phyloP scores from a whole-genome alignment of 2,113 vertebrate genomes.

The Herpailurus yagouaroundi region DNA sequence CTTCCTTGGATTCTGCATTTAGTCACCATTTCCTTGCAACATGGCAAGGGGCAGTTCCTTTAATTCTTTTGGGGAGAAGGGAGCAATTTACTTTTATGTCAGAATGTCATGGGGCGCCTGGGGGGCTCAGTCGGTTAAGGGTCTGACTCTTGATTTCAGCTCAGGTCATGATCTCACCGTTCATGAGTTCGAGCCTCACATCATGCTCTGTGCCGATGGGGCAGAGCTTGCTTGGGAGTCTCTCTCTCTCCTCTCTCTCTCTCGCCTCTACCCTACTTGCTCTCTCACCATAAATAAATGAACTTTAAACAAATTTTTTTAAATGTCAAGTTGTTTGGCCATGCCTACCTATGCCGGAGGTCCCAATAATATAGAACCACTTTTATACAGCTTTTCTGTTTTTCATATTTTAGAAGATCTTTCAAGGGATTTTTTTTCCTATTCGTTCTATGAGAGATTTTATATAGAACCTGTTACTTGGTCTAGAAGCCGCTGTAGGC shows the following conservation, averaged over 20 bases:
- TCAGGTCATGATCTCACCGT: too few species aligned
- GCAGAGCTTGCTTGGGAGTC: too few species aligned
- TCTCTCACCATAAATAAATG: too few species aligned
- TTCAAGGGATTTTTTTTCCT: not conserved
- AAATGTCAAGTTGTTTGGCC: not conserved
- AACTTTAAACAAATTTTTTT: too few species aligned
- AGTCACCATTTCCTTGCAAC: not conserved
- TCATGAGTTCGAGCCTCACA: too few species aligned
- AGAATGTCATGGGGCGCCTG: not conserved
- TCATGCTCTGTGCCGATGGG: too few species aligned
- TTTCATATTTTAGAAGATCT: not conserved
- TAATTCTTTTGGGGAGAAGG: not conserved
- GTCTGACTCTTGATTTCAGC: too few species aligned
- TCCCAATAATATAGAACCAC: not conserved
- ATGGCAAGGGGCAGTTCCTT: not conserved
- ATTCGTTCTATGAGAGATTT: not conserved
- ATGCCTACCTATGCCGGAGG: too few species aligned
- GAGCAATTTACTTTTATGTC: not conserved
- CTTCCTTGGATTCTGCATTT: not conserved
- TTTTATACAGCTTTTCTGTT: not conserved
- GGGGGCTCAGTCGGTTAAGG: too few species aligned
- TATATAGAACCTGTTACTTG: not conserved
- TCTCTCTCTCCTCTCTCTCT: too few species aligned
- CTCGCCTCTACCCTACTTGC: too few species aligned
- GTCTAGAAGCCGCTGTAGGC: not conserved